Percentiles rank a stretch among this genome's conserved stretches.
Conservation (phyloP, 2,113 vertebrate genomes). For the Sander lucioperca region DNA sequence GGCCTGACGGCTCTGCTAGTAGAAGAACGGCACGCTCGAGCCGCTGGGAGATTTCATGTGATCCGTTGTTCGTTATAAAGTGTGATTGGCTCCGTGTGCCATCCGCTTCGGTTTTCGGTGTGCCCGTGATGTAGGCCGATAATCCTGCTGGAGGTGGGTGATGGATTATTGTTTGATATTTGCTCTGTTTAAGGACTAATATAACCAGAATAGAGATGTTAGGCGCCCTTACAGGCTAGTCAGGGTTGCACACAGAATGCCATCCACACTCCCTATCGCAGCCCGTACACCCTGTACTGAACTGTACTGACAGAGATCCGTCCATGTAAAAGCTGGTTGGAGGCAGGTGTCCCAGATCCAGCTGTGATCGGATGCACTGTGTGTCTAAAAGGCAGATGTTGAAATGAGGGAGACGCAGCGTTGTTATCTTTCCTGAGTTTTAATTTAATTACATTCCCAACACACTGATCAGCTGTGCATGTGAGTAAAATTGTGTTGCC, state of each 20-base stretch:
- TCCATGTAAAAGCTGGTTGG: not conserved
- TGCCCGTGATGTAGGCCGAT: constrained; percentile 40
- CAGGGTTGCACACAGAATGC: not conserved
- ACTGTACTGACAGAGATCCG: not conserved
- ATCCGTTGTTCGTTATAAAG: not conserved
- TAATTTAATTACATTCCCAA: not conserved
- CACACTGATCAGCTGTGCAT: not conserved
- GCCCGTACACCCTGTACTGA: not conserved
- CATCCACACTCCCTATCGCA: not conserved
- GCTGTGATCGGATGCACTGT: not conserved
- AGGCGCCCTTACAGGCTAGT: not conserved
- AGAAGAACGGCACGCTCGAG: not conserved
- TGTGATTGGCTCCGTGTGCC: not conserved
- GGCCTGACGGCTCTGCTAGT: not conserved
- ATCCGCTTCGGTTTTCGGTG: not conserved
- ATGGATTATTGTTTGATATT: constrained; percentile 12
- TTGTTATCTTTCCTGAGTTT: not conserved
- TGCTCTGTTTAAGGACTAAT: constrained; percentile 18
- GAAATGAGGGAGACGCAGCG: too few relatives aligned
- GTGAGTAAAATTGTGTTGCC: not conserved
- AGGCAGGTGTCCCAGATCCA: not conserved
- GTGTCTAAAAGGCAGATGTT: not conserved
- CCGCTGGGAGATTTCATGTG: not conserved
- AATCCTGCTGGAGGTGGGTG: constrained; percentile 41
- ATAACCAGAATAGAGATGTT: not conserved